A percentile compares a stretch with the other conserved stretches of the same genome.
phyloP scores from a whole-genome alignment of 2,797 vertebrate species.

The Simalia tracyae region DNA sequence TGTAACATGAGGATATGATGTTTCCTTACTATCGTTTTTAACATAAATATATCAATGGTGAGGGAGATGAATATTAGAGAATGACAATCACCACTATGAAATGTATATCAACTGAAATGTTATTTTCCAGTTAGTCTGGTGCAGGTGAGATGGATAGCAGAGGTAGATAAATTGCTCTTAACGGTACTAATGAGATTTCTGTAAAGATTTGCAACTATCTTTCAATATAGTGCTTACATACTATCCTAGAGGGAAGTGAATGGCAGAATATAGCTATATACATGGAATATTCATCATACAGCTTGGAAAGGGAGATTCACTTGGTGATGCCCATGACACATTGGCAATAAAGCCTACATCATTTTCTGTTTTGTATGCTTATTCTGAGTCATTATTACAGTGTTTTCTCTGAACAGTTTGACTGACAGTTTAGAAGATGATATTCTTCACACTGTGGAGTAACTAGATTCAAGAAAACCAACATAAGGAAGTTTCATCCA shows the following conservation, averaged over 20 bases:
- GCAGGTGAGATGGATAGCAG: background rate
- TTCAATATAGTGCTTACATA: background rate
- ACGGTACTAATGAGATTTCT: background rate
- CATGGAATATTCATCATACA: background rate
- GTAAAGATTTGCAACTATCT: background rate
- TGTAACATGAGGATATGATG: background rate
- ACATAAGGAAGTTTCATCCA: slow-evolving; percentile 72
- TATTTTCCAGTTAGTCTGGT: background rate
- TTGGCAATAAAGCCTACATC: slow-evolving; percentile 58
- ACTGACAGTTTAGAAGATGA: slow-evolving; percentile 72
- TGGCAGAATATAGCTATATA: background rate
- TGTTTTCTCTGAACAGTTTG: slow-evolving; percentile 64
- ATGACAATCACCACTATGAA: background rate
- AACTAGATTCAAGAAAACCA: slow-evolving; percentile 68
- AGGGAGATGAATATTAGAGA: background rate
- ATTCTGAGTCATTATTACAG: background rate
- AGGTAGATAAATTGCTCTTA: background rate
- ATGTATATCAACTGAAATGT: background rate
- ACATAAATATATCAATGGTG: background rate
- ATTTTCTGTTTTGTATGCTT: slow-evolving; percentile 39
- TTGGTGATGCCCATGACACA: slow-evolving; percentile 46
- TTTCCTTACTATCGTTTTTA: background rate
- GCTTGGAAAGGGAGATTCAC: slow-evolving; percentile 44
- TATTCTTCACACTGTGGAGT: slow-evolving; percentile 70
- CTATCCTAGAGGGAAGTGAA: background rate